These are phyloP conservation scores for Onychomys arenicola DNA, from an alignment of 2,797 vertebrate genomes.

Conservation along the genomic window DNA sequence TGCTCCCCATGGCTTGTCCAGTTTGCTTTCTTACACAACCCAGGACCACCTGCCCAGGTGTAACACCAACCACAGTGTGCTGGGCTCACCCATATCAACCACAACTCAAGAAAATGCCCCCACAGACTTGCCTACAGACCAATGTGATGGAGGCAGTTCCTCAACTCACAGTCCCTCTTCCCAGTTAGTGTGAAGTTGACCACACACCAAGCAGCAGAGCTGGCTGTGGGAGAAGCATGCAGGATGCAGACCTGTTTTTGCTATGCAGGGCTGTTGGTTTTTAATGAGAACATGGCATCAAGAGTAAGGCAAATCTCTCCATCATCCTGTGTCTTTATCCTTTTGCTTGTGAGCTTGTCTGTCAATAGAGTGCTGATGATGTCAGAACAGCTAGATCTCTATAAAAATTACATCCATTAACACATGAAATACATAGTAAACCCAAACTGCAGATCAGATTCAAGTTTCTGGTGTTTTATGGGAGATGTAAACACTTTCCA, in stretches of 20 bases:
- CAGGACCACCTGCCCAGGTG: background rate
- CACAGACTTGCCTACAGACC: background rate
- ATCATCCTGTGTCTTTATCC: background rate
- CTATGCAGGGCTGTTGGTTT: background rate
- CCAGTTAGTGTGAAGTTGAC: background rate
- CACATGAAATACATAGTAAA: conserved; percentile 21
- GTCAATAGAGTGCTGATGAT: background rate
- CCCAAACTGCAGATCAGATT: background rate
- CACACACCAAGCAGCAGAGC: background rate
- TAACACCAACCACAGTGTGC: background rate
- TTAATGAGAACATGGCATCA: background rate
- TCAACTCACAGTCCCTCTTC: background rate
- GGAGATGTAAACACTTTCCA: background rate
- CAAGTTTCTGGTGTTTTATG: background rate
- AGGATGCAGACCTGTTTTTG: background rate
- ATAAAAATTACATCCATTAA: background rate
- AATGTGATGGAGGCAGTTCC: too few relatives aligned
- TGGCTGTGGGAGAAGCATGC: background rate
- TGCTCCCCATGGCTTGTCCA: background rate
- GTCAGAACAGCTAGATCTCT: background rate
- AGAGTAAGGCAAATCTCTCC: background rate
- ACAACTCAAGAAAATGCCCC: background rate
- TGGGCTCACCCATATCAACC: background rate
- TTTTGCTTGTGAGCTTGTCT: background rate
- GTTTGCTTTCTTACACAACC: background rate